These are phyloP conservation scores for Eurosta solidaginis DNA, from an alignment of 1,140 invertebrate species.

Conservation along the genomic window DNA sequence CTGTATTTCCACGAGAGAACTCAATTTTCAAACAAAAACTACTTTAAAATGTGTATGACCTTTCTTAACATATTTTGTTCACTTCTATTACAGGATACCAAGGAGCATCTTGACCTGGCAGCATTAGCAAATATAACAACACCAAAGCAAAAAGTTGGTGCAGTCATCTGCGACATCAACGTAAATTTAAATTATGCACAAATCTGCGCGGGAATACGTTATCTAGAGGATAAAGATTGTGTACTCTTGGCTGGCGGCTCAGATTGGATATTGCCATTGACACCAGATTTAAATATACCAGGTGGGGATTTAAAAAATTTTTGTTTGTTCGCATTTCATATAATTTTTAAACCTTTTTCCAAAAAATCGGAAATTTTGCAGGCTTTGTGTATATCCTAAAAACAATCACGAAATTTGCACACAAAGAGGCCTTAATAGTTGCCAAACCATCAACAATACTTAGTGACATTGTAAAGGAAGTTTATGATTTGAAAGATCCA, in stretches of 20 bases:
- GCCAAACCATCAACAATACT: slow-evolving; percentile 62
- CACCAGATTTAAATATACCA: background rate
- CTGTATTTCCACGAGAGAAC: too few relatives aligned
- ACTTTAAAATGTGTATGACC: background rate
- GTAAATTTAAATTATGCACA: slow-evolving; percentile 26
- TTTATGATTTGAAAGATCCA: slow-evolving; percentile 60
- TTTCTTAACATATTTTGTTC: background rate
- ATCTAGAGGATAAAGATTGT: slow-evolving; percentile 27
- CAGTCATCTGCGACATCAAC: slow-evolving; percentile 35
- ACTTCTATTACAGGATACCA: background rate
- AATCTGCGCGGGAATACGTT: slow-evolving; percentile 23
- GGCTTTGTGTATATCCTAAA: slow-evolving; percentile 50
- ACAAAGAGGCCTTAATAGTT: slow-evolving; percentile 56
- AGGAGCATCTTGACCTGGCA: background rate
- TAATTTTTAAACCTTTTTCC: background rate
- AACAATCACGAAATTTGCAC: slow-evolving; percentile 52
- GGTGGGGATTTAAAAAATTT: too few relatives aligned
- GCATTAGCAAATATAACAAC: background rate
- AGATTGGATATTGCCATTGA: slow-evolving; percentile 26
- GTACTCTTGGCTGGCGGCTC: slow-evolving; percentile 19
- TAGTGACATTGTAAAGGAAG: slow-evolving; percentile 50
- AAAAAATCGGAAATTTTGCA: background rate
- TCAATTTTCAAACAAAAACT: too few relatives aligned
- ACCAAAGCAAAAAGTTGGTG: slow-evolving; percentile 26
- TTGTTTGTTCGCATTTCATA: slow-evolving; percentile 36